phyloP scores from a whole-genome alignment of 2,113 vertebrate species.

The Sinocyclocheilus rhinocerous region DNA sequence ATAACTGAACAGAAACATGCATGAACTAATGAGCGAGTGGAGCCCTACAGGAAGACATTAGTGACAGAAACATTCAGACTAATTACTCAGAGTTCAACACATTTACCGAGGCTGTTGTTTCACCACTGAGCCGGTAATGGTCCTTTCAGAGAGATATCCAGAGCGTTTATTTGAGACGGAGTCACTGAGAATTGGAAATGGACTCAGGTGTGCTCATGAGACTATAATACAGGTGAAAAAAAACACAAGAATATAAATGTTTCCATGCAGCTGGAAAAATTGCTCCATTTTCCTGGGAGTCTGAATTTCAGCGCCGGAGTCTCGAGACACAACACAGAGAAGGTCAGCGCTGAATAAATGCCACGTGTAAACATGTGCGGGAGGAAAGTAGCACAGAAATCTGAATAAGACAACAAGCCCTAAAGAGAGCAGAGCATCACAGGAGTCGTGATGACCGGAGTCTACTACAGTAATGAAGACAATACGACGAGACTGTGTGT shows the following conservation, averaged over 20 bases:
- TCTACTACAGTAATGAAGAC: background rate
- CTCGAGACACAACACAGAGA: slow-evolving; percentile 68
- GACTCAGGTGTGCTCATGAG: background rate
- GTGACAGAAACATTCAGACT: background rate
- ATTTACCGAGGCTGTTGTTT: background rate
- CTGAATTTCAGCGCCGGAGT: slow-evolving; percentile 58
- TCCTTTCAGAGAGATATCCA: background rate
- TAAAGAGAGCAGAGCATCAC: background rate
- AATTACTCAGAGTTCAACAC: background rate
- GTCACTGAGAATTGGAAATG: background rate
- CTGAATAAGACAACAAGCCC: slow-evolving; percentile 63
- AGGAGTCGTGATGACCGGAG: background rate
- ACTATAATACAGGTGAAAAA: background rate
- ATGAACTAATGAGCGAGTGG: slow-evolving; percentile 1
- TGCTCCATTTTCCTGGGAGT: slow-evolving; percentile 60
- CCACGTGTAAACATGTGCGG: slow-evolving; percentile 69
- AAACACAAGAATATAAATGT: slow-evolving; percentile 47
- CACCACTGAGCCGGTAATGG: background rate
- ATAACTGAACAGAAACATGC: background rate
- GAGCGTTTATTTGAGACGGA: background rate
- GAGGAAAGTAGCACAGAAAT: slow-evolving; percentile 40
- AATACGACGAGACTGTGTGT: slow-evolving; percentile 55
- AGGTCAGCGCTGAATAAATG: slow-evolving; percentile 76
- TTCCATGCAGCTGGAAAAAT: slow-evolving; percentile 66
- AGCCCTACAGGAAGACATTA: slow-evolving; percentile 2